Conservation (phyloP, 2,797 vertebrate genomes). For the Spondyliosoma cantharus region DNA sequence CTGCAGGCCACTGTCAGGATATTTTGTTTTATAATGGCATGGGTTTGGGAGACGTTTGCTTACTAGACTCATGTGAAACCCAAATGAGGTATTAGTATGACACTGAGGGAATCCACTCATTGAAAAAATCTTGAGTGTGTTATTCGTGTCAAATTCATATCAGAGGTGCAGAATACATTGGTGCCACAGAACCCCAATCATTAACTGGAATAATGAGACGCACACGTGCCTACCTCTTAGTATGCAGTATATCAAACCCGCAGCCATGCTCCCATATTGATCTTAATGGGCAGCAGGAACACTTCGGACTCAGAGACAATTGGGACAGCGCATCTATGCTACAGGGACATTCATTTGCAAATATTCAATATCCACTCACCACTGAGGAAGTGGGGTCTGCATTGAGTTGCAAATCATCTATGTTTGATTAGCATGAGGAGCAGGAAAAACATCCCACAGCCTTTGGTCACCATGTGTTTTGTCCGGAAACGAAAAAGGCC, state of each 20-base stretch:
- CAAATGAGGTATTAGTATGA: background rate
- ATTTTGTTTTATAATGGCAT: background rate
- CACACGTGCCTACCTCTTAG: background rate
- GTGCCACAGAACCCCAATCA: background rate
- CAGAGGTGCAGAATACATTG: background rate
- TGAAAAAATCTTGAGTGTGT: background rate
- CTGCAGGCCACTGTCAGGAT: background rate
- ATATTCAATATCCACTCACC: conserved; percentile 73
- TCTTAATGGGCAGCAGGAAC: conserved; percentile 26
- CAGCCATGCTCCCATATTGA: conserved; percentile 18
- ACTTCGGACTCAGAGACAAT: conserved; percentile 26
- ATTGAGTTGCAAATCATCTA: conserved; percentile 81
- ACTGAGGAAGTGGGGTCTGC: conserved; percentile 61
- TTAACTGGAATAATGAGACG: conserved; percentile 12
- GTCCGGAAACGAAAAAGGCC: conserved; percentile 24
- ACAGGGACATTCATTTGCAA: conserved; percentile 75
- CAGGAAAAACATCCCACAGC: conserved; percentile 40
- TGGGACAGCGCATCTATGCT: conserved; percentile 42
- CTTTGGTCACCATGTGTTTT: conserved; percentile 47
- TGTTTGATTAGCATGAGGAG: conserved; percentile 68
- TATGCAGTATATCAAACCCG: conserved; percentile 11
- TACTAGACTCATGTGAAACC: background rate
- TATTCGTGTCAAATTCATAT: conserved; percentile 8
- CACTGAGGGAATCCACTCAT: conserved; percentile 23
- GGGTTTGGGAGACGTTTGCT: background rate